Conservation (phyloP, 1,140 invertebrate genomes). For the Saxidomus purpurata region DNA sequence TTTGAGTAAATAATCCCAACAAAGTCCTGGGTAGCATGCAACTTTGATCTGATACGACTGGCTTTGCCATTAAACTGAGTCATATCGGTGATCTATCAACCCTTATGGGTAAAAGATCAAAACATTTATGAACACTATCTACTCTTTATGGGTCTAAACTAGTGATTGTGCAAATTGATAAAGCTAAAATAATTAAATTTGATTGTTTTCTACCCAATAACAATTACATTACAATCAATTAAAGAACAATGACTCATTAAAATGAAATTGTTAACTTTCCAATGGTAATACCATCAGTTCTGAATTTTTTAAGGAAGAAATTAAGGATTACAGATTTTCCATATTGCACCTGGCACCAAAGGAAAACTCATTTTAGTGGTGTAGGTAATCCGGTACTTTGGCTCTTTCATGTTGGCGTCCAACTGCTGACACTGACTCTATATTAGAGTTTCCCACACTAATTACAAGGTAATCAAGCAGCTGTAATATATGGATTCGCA, state of each 20-base stretch:
- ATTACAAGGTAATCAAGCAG: conserved; percentile 59
- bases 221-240: conserved; percentile 42
- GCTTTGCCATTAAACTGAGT: background rate
- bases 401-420: conserved; percentile 44
- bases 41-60: conserved; percentile 28
- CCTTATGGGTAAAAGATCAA: conserved; percentile 5
- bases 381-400: background rate
- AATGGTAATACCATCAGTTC: background rate
- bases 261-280: background rate
- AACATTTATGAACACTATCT: conserved; percentile 28
- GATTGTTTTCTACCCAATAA: conserved; percentile 7
- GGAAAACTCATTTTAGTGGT: background rate
- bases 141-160: background rate
- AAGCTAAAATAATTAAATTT: conserved; percentile 18
- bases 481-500: background rate
- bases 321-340: background rate
- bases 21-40: conserved; percentile 30
- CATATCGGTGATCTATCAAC: conserved; percentile 9
- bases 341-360: conserved; percentile 1
- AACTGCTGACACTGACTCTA: conserved; percentile 24
- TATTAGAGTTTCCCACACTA: conserved; percentile 53
- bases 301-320: background rate
- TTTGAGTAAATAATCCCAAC: conserved; percentile 23
- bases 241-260: conserved; percentile 13
- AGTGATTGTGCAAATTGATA: conserved; percentile 33